These are phyloP conservation scores for Gallinago solitaria DNA, from an alignment of 2,797 vertebrate genomes.

Conservation along the genomic window DNA sequence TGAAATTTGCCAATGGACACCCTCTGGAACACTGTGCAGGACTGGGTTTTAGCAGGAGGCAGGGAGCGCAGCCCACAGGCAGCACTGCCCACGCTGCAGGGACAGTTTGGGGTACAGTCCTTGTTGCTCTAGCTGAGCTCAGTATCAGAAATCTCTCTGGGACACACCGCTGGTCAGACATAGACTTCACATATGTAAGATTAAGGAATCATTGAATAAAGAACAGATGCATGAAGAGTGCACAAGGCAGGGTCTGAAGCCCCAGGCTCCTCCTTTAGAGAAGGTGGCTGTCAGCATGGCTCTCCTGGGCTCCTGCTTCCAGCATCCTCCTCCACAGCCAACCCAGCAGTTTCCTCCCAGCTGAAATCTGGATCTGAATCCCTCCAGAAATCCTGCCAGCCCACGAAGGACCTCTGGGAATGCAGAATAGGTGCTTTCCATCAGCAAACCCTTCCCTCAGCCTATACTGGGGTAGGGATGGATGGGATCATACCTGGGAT, in stretches of 20 bases:
- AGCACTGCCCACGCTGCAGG: fast-evolving
- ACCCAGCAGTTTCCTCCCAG: neutral
- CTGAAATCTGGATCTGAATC: neutral
- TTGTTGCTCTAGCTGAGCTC: neutral
- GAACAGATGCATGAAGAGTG: no score
- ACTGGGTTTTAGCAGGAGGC: neutral
- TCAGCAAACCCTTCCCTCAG: neutral
- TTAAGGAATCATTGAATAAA: neutral
- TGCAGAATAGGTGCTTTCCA: no score
- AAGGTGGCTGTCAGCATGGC: neutral
- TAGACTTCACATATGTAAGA: neutral
- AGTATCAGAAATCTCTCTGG: fast-evolving
- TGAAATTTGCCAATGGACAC: fast-evolving
- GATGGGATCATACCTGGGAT: neutral
- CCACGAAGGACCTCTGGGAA: fast-evolving
- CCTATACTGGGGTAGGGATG: neutral
- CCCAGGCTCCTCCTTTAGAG: neutral
- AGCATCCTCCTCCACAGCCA: neutral
- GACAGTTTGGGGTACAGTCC: neutral
- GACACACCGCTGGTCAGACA: neutral
- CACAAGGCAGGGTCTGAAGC: neutral
- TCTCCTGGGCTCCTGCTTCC: neutral
- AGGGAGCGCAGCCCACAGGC: neutral
- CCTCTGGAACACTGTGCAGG: fast-evolving
- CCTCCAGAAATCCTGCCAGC: neutral